Evolutionary conservation across 2,888 invertebrate genomes (phyloP).

Genomic region (Pimpla rufipes): DNA sequence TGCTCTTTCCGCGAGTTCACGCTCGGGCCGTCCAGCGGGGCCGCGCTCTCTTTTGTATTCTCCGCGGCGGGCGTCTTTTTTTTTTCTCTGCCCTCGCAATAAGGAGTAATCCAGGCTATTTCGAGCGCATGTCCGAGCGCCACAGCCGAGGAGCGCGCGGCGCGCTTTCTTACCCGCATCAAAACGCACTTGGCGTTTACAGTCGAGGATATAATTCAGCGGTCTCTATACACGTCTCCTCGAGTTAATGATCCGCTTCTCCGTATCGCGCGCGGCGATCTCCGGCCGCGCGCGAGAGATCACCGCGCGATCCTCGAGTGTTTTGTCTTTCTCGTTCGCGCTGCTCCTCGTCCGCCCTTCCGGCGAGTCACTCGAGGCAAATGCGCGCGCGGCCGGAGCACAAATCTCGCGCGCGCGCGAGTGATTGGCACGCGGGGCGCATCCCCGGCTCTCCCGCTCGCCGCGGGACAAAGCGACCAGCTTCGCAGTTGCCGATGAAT

Average conservation of each 20-base stretch:
- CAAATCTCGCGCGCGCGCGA: too few species aligned
- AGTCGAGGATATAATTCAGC: conserved; percentile 53
- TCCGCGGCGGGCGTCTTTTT: not conserved
- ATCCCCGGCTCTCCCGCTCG: not conserved
- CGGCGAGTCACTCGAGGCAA: conserved; percentile 37
- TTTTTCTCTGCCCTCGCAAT: not conserved
- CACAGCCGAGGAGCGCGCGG: not conserved
- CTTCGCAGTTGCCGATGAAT: not conserved
- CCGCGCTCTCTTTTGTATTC: conserved; percentile 43
- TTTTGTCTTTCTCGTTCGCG: conserved; percentile 23
- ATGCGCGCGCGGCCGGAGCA: not conserved
- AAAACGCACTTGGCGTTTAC: conserved; percentile 52
- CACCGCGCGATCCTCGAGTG: conserved; percentile 23
- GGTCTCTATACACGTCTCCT: conserved; percentile 43
- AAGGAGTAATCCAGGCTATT: conserved; percentile 21
- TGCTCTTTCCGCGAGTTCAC: conserved; percentile 50
- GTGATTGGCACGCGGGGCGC: conserved; percentile 6
- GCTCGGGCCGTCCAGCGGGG: conserved; percentile 44
- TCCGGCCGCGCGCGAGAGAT: conserved; percentile 16
- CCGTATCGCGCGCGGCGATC: conserved; percentile 17
- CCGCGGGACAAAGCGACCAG: not conserved
- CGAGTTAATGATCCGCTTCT: conserved; percentile 62
- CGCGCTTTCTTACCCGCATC: conserved; percentile 43
- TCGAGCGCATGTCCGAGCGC: conserved; percentile 22
- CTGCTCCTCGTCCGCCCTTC: conserved; percentile 18